A percentile compares a stretch with the other conserved stretches of the same genome.
phyloP scores from a whole-genome alignment of 2,113 vertebrate species.

The Pygoscelis adeliae region DNA sequence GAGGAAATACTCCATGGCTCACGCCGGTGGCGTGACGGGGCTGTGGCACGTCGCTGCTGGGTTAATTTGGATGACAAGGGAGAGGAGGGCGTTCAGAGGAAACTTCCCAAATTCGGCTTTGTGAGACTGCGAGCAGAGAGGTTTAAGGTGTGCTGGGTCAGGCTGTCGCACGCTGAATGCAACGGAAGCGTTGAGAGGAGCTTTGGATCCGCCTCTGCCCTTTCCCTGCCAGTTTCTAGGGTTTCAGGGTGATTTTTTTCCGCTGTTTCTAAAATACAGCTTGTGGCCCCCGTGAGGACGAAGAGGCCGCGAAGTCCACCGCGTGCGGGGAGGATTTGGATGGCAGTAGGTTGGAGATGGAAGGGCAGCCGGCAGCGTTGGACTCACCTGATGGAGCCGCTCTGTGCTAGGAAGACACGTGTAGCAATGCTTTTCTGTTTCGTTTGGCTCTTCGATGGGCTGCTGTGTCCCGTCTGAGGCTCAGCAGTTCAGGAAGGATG shows the following conservation, averaged over 20 bases:
- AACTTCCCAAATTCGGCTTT: not conserved
- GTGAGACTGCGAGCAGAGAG: not conserved
- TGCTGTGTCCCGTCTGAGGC: not conserved
- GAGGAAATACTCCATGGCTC: not conserved
- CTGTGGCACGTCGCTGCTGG: too few species aligned
- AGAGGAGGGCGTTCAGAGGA: not conserved
- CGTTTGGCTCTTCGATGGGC: not conserved
- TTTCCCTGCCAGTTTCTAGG: not conserved
- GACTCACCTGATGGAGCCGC: not conserved
- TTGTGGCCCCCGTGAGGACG: not conserved
- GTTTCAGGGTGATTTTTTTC: not conserved
- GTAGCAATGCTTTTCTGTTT: not conserved
- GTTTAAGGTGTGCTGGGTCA: accelerated
- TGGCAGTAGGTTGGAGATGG: not conserved
- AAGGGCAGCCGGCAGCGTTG: accelerated
- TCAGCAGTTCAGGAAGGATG: not conserved
- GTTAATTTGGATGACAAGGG: not conserved
- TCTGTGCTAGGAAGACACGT: not conserved
- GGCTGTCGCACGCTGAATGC: not conserved
- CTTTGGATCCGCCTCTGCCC: not conserved
- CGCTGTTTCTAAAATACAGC: not conserved
- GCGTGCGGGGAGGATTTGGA: accelerated
- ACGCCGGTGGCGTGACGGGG: not conserved
- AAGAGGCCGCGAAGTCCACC: not conserved
- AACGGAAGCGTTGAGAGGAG: not conserved